These are phyloP conservation scores for Druon quercuslanigerum DNA, from an alignment of 1,140 invertebrate species.

Conservation along the genomic window DNA sequence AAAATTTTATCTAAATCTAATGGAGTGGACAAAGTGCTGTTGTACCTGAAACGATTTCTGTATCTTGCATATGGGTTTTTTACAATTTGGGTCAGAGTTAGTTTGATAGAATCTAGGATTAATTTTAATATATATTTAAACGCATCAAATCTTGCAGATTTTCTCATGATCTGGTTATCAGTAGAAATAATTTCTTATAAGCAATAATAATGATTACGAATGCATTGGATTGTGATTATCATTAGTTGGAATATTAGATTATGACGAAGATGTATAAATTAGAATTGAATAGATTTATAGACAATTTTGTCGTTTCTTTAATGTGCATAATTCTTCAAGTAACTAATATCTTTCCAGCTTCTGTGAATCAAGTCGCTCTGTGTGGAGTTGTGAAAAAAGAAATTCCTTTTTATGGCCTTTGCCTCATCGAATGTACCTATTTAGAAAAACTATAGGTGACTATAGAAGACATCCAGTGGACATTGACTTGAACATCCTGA, in stretches of 20 bases:
- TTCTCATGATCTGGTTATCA: no score
- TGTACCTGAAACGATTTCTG: slow-evolving; percentile 20
- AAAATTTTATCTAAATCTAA: slow-evolving; percentile 4
- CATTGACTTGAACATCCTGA: neutral
- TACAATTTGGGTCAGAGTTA: neutral
- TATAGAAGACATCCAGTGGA: slow-evolving; percentile 14
- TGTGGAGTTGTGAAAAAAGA: slow-evolving; percentile 9
- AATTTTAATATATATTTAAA: neutral
- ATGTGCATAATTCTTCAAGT: no score
- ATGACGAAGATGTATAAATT: neutral
- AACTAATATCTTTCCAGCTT: neutral
- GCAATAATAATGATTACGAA: no score
- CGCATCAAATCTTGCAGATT: no score
- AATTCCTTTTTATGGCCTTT: neutral
- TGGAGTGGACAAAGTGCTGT: neutral
- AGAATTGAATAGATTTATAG: no score
- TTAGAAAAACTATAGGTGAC: neutral
- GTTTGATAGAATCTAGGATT: neutral
- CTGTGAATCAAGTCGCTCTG: neutral
- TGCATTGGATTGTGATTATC: neutral
- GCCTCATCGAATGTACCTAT: neutral
- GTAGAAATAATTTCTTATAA: no score
- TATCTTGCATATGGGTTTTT: neutral
- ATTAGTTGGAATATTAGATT: neutral
- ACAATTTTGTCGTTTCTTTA: no score